Base-by-base conservation (phyloP, 2,888 invertebrate genomes). In the Halictus ligatus region DNA sequence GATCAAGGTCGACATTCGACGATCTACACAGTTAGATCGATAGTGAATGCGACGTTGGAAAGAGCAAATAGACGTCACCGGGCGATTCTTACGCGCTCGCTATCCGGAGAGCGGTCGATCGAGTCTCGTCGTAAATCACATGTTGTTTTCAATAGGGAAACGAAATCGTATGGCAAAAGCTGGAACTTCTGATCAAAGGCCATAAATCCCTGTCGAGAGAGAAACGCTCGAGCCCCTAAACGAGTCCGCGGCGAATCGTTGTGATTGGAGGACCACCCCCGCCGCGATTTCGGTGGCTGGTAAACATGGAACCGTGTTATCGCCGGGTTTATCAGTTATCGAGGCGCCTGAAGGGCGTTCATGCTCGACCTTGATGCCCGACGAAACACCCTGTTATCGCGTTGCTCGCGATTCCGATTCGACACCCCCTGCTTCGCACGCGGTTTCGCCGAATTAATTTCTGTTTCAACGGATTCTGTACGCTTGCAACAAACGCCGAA, bases 281-380 rank as follows among this genome's bases (percentile, higher is more conserved):
- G n/a, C n/a, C 58, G 58, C 46, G 13, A 2, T 78, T 64, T 43
- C 48, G 21, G 69, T 29, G 25, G 21, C 18, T 72, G 72, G 72
- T 81, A 83, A 83, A 83, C 83, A 74, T 79, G 54, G 50, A 50
- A 35, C 21, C 48, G 64, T 73, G 76, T 77, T 73, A 78, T 77
- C 81, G 43, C 10, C 15, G 46, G 50, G 35, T 60, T 69, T 69
- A 80, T 83, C 82, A n/a, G 29, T 80, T 43, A 81, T 50, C 83
- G 58, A 25, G 50, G 21, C 50, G 50, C 2, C 50, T 54, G 50
- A 54, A 54, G 50, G 50, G 8, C 50, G 50, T 54, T 54, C 50
- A 21, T 54, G 18, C 21, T 21, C 79, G 25, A 75, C 75, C 75
- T 80, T 69, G 64, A 21, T 10, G 15, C 35, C n/a, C 64, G 76